These are phyloP conservation scores for Trichoplusia ni DNA, from an alignment of 1,140 invertebrate species.

Conservation along the genomic window DNA sequence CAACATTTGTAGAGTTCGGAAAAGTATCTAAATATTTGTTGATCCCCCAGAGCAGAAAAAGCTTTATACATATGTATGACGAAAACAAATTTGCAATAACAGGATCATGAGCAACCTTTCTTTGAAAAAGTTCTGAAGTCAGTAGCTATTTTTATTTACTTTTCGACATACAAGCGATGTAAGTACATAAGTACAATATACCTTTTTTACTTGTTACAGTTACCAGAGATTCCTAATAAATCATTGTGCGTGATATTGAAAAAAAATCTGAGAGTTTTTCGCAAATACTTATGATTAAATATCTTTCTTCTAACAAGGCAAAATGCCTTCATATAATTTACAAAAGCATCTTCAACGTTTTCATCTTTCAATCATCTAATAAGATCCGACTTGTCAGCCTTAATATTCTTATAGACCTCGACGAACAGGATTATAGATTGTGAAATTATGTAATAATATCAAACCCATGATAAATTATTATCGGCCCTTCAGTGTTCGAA, in stretches of 20 bases:
- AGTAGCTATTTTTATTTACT: neutral
- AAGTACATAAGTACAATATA: neutral
- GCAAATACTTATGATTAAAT: neutral
- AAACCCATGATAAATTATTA: conserved; percentile 40
- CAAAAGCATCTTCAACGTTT: conserved; percentile 3
- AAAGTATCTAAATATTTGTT: too few relatives aligned
- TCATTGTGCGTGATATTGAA: neutral
- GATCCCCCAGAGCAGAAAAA: neutral
- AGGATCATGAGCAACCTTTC: neutral
- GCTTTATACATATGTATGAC: neutral
- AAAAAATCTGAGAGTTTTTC: neutral
- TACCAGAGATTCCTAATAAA: neutral
- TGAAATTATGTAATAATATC: conserved; percentile 33
- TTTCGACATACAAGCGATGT: neutral
- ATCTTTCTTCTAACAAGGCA: conserved; percentile 4
- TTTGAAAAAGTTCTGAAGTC: neutral
- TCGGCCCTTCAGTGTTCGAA: conserved; percentile 34
- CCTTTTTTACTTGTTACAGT: neutral
- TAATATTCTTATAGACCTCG: conserved; percentile 29
- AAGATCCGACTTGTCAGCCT: conserved; percentile 9
- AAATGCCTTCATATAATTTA: conserved; percentile 10
- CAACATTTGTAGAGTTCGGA: too few relatives aligned
- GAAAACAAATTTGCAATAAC: conserved; percentile 2
- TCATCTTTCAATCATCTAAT: conserved; percentile 23
- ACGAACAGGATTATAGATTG: conserved; percentile 33